These are phyloP conservation scores for Aproaerema taeniolella DNA, from an alignment of 2,888 invertebrate genomes.

Conservation along the genomic window DNA sequence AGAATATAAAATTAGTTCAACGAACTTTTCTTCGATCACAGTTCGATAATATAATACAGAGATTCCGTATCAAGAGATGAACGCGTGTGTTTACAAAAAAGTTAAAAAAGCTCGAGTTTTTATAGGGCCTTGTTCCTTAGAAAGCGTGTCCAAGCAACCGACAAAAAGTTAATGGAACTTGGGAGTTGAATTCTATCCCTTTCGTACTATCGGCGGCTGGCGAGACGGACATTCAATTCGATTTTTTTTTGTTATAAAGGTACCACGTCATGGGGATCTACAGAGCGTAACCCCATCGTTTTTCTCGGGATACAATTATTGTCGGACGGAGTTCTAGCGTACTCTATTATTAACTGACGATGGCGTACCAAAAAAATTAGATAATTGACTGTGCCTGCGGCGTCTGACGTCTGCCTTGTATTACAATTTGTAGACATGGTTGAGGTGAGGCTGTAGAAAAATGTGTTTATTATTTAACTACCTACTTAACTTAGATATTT, in stretches of 20 bases:
- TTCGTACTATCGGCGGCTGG: constrained; percentile 28
- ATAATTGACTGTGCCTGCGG: constrained; percentile 37
- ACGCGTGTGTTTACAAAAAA: too few species aligned
- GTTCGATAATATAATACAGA: too few species aligned
- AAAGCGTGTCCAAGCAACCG: constrained; percentile 35
- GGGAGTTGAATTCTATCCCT: constrained; percentile 36
- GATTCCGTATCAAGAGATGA: too few species aligned
- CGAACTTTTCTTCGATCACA: too few species aligned
- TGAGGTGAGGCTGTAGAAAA: too few species aligned
- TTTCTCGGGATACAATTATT: constrained; percentile 69
- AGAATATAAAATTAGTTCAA: too few species aligned
- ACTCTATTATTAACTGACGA: constrained; percentile 37
- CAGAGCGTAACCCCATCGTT: constrained; percentile 60
- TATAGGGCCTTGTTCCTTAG: constrained; percentile 22
- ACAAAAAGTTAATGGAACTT: constrained; percentile 58
- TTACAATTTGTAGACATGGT: too few species aligned
- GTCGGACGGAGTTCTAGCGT: constrained; percentile 30
- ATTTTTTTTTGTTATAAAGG: constrained; percentile 41
- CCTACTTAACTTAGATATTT: too few species aligned
- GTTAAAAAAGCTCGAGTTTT: constrained; percentile 12
- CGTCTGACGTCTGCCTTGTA: too few species aligned
- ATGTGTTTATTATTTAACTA: too few species aligned
- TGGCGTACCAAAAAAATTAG: constrained; percentile 41
- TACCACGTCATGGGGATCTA: constrained; percentile 54
- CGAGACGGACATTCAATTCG: constrained; percentile 28